Base-by-base conservation (phyloP, 1,140 invertebrate species). In the Epicauta chinensis region DNA sequence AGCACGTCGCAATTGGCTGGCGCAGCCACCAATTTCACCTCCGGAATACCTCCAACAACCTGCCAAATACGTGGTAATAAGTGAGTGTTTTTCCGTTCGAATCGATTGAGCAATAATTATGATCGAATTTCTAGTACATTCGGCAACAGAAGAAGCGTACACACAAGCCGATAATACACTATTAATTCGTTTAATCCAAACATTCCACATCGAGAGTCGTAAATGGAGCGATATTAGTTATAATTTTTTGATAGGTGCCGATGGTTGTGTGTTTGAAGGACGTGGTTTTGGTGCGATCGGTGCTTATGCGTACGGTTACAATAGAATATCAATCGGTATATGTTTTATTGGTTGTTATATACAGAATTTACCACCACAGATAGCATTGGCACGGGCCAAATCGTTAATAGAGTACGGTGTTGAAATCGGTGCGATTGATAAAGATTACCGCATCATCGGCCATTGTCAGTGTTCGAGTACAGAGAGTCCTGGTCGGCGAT, bases 221-320 rank as follows among this genome's bases (percentile, higher is more conserved):
- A 63, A 72, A 29, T 72, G 67, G 67, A 48, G 43, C 32, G 76
- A 79, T 58, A 75, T 77, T 35, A 71, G 66, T 0, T 74, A 73
- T 47, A 80, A 73, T 51, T 80, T 80, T 55, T 57, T 78, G 7
- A 68, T 79, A 13, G 78, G 77, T 0, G 72, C 69, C 11, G 78
- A 80, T 55, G 77, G 78, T 3, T 65, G 67, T n/a, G 69, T 72
- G 0, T 79, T 76, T 57, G 73, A 76, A 58, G 77, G 73, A 50
- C 49, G 76, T 29, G 84, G 84, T 3, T 88, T 83, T 83, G 74
- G 78, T 41, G 65, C 71, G 12, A 67, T 79, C 2, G 84, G 84
- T 0, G 77, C 81, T 0, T 84, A 87, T 58, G 81, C 76, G 0
- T 68, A 75, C 12, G 72, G 74, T 13, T 84, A 82, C 64, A 87